Evolutionary conservation across 2,888 invertebrate genomes (phyloP).

Genomic region (Hedychridium roseum): DNA sequence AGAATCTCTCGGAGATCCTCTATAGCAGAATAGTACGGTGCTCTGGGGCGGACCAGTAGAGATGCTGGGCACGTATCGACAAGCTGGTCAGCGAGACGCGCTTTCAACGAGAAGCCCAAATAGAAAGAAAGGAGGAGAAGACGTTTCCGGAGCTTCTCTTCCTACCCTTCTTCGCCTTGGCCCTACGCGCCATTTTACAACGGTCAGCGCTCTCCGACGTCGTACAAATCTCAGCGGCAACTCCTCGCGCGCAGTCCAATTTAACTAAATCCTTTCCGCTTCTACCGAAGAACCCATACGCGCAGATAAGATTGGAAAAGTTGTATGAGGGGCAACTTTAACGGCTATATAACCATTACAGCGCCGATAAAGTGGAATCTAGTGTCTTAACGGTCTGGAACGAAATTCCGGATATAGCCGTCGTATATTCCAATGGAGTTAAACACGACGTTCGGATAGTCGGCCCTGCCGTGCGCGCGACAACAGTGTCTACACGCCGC

Average conservation of each 20-base stretch:
- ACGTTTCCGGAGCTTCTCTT: slow-evolving; percentile 16
- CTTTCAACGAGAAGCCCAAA: slow-evolving; percentile 37
- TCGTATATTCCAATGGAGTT: slow-evolving; percentile 58
- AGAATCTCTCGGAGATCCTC: slow-evolving; percentile 42
- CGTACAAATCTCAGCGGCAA: slow-evolving; percentile 55
- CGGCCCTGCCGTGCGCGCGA: slow-evolving; percentile 20
- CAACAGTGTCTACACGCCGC: slow-evolving; percentile 28
- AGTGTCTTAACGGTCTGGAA: slow-evolving; percentile 60
- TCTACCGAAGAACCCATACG: slow-evolving; percentile 60
- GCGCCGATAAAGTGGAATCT: slow-evolving; percentile 61
- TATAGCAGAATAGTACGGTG: slow-evolving; percentile 20
- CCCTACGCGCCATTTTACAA: slow-evolving; percentile 42
- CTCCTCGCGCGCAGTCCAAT: slow-evolving; percentile 59
- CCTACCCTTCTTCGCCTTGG: slow-evolving; percentile 15
- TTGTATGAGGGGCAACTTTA: slow-evolving; percentile 65
- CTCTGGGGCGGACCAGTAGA: no score
- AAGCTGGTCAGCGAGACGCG: slow-evolving; percentile 49
- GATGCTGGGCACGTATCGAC: slow-evolving; percentile 55
- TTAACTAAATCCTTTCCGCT: slow-evolving; percentile 65
- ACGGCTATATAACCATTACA: slow-evolving; percentile 62
- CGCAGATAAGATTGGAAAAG: slow-evolving; percentile 68
- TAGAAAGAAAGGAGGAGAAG: slow-evolving; percentile 37
- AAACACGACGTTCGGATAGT: slow-evolving; percentile 49
- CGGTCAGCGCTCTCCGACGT: slow-evolving; percentile 54
- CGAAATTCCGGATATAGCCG: slow-evolving; percentile 60